Evolutionary conservation across 53 echinoderm and acorn worm genomes (phyloP), one percentile per base, ranked within the genome.

Genomic region (Echinometra lucunter): DNA sequence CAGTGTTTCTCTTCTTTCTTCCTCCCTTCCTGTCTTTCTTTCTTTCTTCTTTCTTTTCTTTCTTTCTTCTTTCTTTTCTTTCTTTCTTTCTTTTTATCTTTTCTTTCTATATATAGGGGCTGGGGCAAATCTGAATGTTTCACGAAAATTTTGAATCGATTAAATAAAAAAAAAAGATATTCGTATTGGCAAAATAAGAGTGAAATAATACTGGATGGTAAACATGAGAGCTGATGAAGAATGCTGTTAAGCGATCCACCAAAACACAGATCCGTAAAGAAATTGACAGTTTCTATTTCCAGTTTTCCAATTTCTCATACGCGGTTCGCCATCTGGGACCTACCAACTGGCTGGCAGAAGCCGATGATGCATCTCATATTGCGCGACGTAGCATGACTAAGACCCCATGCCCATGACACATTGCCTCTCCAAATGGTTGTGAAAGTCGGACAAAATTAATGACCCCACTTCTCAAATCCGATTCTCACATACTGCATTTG

Each of bases 361-460:
- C 38, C 27, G 66, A 90, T 40, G 90, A 90, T 35, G 60, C 90
- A 23, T 60, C 60, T 90, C 63, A 60, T 57, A 38, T 40, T 34
- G 66, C 34, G 57, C 66, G 90, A 90, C 90, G 90, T 32, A 90
- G 63, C 66, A 37, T 60, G 90, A 90, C 60, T 60, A 90, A 90
- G 63, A 32, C 45, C 90, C 37, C 23, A 60, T 38, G 53, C n/a
- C 90, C 40, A 90, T 90, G 90, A 90, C 38, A 40, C 42, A 90
- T 90, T 28, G 38, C 57, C 38, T 60, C 40, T 23, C 21, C 23
- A n/a, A 57, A 90, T 40, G 90, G 63, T 90, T 90, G 58, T 90
- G 90, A 90, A 90, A 90, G 66, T 90, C 90, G 63, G 12, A 60
- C 57, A 60, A 90, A 90, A 90, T 90, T 90, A 90, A 90, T 90